Base-by-base conservation (phyloP, 2,797 vertebrate species). In the Melanotaenia boesemani region DNA sequence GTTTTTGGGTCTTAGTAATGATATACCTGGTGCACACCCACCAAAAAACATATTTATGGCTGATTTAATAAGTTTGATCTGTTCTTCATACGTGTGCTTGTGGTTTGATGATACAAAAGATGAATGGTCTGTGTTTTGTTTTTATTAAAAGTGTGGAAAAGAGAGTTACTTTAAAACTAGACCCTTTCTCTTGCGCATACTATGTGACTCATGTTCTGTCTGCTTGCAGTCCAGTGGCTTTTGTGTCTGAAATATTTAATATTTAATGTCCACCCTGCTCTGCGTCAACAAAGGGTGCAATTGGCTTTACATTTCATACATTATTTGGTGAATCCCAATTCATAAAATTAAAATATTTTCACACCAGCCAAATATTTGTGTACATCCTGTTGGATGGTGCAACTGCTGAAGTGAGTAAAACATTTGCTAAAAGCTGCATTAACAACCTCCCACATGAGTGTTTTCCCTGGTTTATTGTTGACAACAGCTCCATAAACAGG, bases 61-160 rank as follows among this genome's bases (percentile, higher is more conserved):
- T n/a, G 7, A 50, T 9, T 50, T 50, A 6, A 48, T n/a, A 48
- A 4, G 20, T 18, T 48, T 48, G 6, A n/a, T 30, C 28, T 48
- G 18, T 48, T 48, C 16, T 7, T 48, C 7, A 30, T 24, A n/a
- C 55, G 57, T 39, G 6, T 20, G 44, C 54, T 41, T 22, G 0
- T 64, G 44, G 30, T 56, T 72, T 67, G 32, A 52, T 52, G 11
- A 7, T 1, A 41, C 7, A 64, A 75, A 64, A 44, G 9, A 50
- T n/a, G 2, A 62, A 68, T 78, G 26, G 48, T 46, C 58, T 59
- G 57, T 28, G 4, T 52, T 84, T 88, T 81, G 84, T 54, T 44
- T 44, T 5, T 11, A 93, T 90, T 88, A 93, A 91, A 75, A 44
- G 30, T 7, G 3, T 13, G 20, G 56, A 37, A 78, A 22, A 5